Evolutionary conservation across 2,113 vertebrate species (phyloP), one percentile per base, ranked within the genome.

Genomic region (Megalops atlanticus): DNA sequence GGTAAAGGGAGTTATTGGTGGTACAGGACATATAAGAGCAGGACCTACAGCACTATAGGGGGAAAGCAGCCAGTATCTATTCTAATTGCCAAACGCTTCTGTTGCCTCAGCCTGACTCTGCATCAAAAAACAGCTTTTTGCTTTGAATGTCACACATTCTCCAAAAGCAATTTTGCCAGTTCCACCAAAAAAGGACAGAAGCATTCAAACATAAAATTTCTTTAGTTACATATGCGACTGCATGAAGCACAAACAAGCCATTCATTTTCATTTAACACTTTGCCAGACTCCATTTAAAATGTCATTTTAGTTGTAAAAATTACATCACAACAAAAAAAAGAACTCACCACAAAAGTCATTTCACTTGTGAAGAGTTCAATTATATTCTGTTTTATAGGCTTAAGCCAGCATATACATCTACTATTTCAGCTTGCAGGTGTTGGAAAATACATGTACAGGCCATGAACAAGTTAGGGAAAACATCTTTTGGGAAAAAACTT

Each of bases 11-110:
- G 41, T 33, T 49, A 72, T 68, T 78, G 21, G 69, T 18, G 52
- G 68, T 72, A 52, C 27, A 73, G 21, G 43, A 80, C 33, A 72
- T 80, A 38, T 39, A 31, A 31, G 68, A n/a, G 52, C 74, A 49
- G 41, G 21, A 47, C 49, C n/a, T 77, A 35, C 33, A 45, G 71
- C 40, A 49, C 31, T n/a, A 24, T 39, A 38, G 31, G 74, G 35
- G 36, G 52, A 47, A 69, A 47, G 31, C n/a, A 11, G n/a, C 24
- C 38, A 78, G 5, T 52, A n/a, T 68, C 52, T 35, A 33, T 77
- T 77, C 35, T 52, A 40, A 33, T 40, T 58, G 43, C 41, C n/a
- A 43, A 27, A 33, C 31, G 16, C 15, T 10, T 35, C 33, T n/a
- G n/a, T 68, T 33, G 21, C 31, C 27, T 35, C 33, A 71, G 64